Base-by-base conservation (phyloP, 2,888 invertebrate genomes). In the Fissipunctia ypsillon region DNA sequence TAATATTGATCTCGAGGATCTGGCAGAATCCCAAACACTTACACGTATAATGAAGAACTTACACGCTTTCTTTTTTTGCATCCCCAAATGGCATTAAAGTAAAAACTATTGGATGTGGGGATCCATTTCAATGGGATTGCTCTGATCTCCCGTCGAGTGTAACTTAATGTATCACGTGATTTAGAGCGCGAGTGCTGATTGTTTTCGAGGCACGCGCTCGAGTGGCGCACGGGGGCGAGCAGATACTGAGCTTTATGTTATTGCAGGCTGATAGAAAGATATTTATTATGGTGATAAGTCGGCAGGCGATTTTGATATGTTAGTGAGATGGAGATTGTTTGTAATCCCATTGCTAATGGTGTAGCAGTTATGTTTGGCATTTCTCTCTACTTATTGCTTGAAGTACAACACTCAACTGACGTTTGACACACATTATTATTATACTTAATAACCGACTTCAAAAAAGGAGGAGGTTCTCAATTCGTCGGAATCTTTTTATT, bases 111-210 rank as follows among this genome's bases (percentile, higher is more conserved):
- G 72, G 67, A 52, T 72, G 59, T 69, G 79, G 83, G 84, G 75
- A 78, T 73, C 68, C 43, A 56, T 77, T 66, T 69, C 41, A 81
- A 83, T 74, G 73, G 73, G 71, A 83, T 75, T 72, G 81, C 66
- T 74, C 65, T 43, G 78, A 78, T 65, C 83, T 82, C 81, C 84
- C 85, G 78, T 78, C 73, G 85, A 69, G 85, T 73, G 71, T 73
- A 77, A 85, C 75, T 85, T 85, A 85, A 85, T 85, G 80, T 80
- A 66, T 73, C 59, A 72, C 67, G 73, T 86, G 86, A 85, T 85
- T 85, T 84, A 85, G 70, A 74, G 67, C 61, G 35, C 70, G 64
- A 41, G 28, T 73, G 64, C 60, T 80, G 86, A 85, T 85, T 85
- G 80, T 85, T 86, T 86, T 73, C 70, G 65, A 67, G 69, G 68